Conservation (phyloP, 2,888 invertebrate genomes). For the Blera fallax region DNA sequence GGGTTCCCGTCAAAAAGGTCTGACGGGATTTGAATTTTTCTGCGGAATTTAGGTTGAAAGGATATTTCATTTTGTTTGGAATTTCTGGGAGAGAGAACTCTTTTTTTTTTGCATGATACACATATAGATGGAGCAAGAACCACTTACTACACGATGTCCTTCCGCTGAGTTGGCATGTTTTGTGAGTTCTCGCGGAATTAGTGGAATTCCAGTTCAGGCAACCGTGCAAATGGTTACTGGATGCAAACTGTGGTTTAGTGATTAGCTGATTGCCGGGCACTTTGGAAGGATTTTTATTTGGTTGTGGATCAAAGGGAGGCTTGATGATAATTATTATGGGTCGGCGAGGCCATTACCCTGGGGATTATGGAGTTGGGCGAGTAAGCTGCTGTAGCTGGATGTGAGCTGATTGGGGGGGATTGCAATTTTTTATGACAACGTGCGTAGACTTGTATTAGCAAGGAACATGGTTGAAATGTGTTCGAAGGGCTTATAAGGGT, state of each 20-base stretch:
- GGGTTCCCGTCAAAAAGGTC: constrained; percentile 20
- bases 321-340: constrained; percentile 51
- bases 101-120: not conserved
- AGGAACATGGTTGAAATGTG: not conserved
- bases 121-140: not conserved
- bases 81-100: constrained; percentile 4
- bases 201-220: constrained; percentile 42
- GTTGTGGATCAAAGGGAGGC: constrained; percentile 11
- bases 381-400: constrained; percentile 5
- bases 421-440: not conserved
- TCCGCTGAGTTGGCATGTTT: constrained; percentile 51
- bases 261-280: constrained; percentile 66
- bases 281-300: constrained; percentile 34
- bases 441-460: constrained; percentile 1
- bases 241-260: constrained; percentile 62
- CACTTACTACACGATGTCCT: constrained; percentile 6
- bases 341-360: constrained; percentile 15
- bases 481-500: constrained; percentile 14
- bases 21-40: constrained; percentile 26
- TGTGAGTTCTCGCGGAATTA: constrained; percentile 54
- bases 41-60: constrained; percentile 48
- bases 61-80: constrained; percentile 53
- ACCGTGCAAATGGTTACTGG: constrained; percentile 55
- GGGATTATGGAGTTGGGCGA: constrained; percentile 34
- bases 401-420: not conserved